These are phyloP conservation scores for Micromesistius poutassou DNA, from an alignment of 2,797 vertebrate genomes.

Conservation along the genomic window DNA sequence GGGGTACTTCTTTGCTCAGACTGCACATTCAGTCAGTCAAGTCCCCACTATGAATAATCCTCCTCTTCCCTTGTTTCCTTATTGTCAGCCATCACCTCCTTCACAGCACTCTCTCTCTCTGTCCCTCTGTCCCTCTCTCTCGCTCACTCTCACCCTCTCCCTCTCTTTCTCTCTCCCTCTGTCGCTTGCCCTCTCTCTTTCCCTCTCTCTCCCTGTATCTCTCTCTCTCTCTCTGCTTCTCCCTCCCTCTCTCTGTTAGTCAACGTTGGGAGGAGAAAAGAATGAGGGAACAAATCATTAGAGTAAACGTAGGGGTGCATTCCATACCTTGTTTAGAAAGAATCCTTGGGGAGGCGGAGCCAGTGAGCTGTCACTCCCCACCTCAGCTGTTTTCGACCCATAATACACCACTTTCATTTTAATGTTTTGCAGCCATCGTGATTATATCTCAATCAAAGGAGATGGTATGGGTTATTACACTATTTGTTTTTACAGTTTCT, in stretches of 20 bases:
- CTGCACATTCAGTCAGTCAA: constrained; percentile 41
- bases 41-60: constrained; percentile 44
- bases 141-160: not conserved
- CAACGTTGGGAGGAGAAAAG: constrained; percentile 62
- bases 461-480: too few species aligned
- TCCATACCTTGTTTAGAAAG: constrained; percentile 83
- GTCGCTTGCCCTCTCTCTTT: not conserved
- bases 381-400: constrained; percentile 56
- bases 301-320: constrained; percentile 72
- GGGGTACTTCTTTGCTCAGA: constrained; percentile 6
- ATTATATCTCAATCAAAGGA: too few species aligned
- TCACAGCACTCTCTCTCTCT: constrained; percentile 36
- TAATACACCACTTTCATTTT: constrained; percentile 6
- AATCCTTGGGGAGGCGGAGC: constrained; percentile 64
- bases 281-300: constrained; percentile 73
- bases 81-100: constrained; percentile 33
- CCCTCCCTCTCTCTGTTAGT: constrained; percentile 62
- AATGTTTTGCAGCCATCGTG: too few species aligned
- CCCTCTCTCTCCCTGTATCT: constrained; percentile 28
- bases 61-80: constrained; percentile 32
- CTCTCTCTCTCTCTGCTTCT: constrained; percentile 27
- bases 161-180: too few species aligned
- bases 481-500: too few species aligned
- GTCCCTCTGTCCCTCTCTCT: too few species aligned
- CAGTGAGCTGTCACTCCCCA: constrained; percentile 39